A percentile compares a stretch with the other conserved stretches of the same genome.
These are phyloP conservation scores for Caenorhabditis briggsae DNA, from an alignment of 1,140 invertebrate species.

Conservation along the genomic window DNA sequence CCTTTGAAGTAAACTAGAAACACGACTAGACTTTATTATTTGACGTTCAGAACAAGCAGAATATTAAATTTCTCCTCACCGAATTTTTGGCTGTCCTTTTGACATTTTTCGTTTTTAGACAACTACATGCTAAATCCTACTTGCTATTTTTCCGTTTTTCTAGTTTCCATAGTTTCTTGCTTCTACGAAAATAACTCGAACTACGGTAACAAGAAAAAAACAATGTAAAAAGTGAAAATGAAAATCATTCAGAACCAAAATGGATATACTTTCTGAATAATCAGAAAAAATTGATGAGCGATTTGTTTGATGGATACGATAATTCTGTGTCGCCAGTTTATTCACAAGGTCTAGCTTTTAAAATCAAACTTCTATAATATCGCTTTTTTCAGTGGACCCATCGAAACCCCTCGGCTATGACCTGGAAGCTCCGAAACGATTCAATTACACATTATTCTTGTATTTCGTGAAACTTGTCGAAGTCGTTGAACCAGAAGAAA, in stretches of 20 bases:
- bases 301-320: not conserved
- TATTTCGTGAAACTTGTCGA: not conserved
- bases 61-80: no score
- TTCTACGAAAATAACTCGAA: not conserved
- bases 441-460: not conserved
- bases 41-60: no score
- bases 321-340: not conserved
- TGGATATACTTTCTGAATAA: not conserved
- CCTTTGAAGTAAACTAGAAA: no score
- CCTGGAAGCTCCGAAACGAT: not conserved
- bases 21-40: no score
- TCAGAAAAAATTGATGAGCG: not conserved
- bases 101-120: no score
- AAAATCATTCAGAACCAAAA: not conserved
- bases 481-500: conserved; percentile 6
- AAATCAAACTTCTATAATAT: not conserved
- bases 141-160: no score
- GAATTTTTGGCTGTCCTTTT: no score
- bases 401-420: not conserved
- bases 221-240: no score
- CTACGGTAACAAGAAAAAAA: no score
- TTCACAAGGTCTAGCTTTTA: not conserved
- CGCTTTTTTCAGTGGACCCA: not conserved
- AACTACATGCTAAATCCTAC: no score
- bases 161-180: not conserved